Percentiles rank a stretch among this genome's conserved stretches.
Evolutionary conservation across 2,888 invertebrate genomes (phyloP).

Genomic region (Lymantria dispar): DNA sequence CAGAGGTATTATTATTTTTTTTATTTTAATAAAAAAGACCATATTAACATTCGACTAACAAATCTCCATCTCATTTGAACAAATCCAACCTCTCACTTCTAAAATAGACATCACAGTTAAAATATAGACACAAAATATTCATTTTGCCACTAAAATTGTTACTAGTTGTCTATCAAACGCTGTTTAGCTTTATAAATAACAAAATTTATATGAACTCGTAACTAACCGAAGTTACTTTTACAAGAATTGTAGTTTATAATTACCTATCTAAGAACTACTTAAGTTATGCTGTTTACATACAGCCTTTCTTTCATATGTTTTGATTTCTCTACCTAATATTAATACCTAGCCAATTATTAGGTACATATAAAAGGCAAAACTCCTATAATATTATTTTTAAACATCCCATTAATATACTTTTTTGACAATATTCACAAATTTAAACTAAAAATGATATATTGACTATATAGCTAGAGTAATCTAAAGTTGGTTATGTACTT

Average conservation of each 20-base stretch:
- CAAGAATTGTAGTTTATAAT: slow-evolving; percentile 18
- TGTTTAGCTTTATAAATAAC: slow-evolving; percentile 24
- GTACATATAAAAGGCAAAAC: slow-evolving; percentile 2
- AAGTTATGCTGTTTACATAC: slow-evolving; percentile 16
- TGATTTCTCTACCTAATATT: slow-evolving; percentile 21
- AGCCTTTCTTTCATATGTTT: slow-evolving; percentile 18
- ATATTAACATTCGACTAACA: slow-evolving; percentile 62
- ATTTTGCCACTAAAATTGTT: slow-evolving; percentile 54
- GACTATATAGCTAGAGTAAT: too few species aligned
- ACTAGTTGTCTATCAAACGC: slow-evolving; percentile 38
- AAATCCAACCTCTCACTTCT: slow-evolving; percentile 57
- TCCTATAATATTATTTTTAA: slow-evolving; percentile 3
- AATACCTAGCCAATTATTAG: slow-evolving; percentile 5
- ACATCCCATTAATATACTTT: background rate
- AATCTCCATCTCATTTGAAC: slow-evolving; percentile 51
- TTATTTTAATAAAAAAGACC: slow-evolving; percentile 66
- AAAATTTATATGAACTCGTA: background rate
- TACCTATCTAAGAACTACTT: slow-evolving; percentile 30
- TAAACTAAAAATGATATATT: background rate
- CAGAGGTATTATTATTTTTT: slow-evolving; percentile 59
- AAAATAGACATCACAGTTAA: slow-evolving; percentile 80
- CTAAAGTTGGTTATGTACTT: too few species aligned
- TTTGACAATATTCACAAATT: slow-evolving; percentile 4
- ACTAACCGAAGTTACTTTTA: background rate
- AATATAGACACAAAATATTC: slow-evolving; percentile 71